Conservation (phyloP, 1,140 invertebrate species). For the Psix sp. region DNA sequence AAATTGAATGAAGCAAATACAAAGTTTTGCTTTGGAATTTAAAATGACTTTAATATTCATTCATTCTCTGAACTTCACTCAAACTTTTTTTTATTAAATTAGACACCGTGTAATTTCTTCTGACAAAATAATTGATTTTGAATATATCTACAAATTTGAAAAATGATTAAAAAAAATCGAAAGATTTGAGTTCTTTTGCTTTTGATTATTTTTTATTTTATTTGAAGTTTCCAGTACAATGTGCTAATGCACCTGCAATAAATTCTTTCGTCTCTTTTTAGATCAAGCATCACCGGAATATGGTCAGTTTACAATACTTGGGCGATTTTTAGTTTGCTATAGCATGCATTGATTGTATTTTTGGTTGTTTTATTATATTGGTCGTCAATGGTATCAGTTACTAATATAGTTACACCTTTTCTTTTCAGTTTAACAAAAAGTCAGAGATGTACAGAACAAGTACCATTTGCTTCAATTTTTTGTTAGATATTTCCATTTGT, state of each 20-base stretch:
- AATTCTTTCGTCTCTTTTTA: constrained; percentile 70
- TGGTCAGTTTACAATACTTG: constrained; percentile 72
- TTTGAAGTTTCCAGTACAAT: constrained; percentile 28
- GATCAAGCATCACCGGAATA: constrained; percentile 72
- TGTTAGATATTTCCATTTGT: no score
- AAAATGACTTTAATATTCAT: no score
- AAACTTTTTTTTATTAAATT: no score
- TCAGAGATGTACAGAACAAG: constrained; percentile 20
- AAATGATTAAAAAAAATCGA: no score
- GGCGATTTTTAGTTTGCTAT: constrained; percentile 67
- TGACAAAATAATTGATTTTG: no score
- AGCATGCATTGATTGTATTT: constrained; percentile 67
- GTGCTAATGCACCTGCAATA: constrained; percentile 59
- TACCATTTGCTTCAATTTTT: no score
- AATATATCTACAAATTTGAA: no score
- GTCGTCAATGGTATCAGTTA: constrained; percentile 18
- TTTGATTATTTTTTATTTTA: constrained; percentile 9
- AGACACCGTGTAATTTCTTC: no score
- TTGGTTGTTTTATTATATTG: constrained; percentile 43
- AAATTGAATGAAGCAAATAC: no score
- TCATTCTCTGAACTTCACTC: no score
- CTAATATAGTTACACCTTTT: constrained; percentile 18
- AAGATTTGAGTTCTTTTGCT: background rate
- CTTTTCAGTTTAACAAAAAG: constrained; percentile 15
- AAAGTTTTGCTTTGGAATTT: no score